Base-by-base conservation (phyloP, 2,888 invertebrate species). In the Brachyptera risi region DNA sequence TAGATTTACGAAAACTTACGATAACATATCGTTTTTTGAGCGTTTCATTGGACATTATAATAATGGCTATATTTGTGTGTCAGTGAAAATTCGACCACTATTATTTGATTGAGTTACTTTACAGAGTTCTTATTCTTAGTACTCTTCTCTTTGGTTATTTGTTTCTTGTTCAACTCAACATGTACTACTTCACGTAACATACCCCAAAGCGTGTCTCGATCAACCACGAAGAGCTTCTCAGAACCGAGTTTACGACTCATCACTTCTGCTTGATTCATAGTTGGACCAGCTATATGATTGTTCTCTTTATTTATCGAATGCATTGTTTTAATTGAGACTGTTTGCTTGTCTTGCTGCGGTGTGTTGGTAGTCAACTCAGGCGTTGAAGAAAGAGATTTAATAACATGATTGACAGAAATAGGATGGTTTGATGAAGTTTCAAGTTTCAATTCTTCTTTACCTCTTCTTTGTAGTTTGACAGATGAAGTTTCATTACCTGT, bases 161-260 rank as follows among this genome's bases (percentile, higher is more conserved):
- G 54, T 19, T 61, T 61, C 17, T 68, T 68, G 51, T 68, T 68
- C 44, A 70, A 64, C 61, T 69, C 70, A 27, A 74, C 73, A 61
- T 73, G 71, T 5, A 75, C 75, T 2, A 74, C 81, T 73, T 84
- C 84, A 70, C 82, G 81, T 15, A 84, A 72, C 68, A 84, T 75
- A 58, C 82, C 82, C 84, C 84, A 84, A 47, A 84, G 72, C 62
- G 79, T 79, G 64, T 83, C 82, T 69, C 82, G 82, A 67, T 84
- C 80, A 58, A 83, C 70, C 60, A 84, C 78, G 65, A 83, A 78
- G 66, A 79, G 82, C 67, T 76, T 60, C 23, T 60, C 44, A 17
- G 44, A 44, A 19, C 44, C 21, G 2, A 44, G 21, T 19, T 44
- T 44, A 21, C 21, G 44, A 19, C 19, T 15, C 21, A 11, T 44